Evolutionary conservation across 2,113 vertebrate species (phyloP), one percentile per base, ranked within the genome.

Genomic region (Empidonax traillii): DNA sequence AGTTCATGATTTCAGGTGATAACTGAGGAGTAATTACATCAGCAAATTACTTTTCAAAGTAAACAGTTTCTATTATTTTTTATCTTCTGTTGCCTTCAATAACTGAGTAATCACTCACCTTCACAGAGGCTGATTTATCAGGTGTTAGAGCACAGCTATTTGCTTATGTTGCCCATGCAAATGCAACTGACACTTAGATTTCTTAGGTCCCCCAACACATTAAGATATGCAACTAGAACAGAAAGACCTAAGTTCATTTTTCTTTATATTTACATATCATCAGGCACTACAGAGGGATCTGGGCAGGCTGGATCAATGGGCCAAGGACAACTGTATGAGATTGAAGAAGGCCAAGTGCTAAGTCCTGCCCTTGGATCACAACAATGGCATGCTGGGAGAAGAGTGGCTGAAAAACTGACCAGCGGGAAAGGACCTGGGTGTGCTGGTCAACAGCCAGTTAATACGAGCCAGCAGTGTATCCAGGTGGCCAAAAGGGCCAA

Each of bases 41-140:
- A 76, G 86, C 69, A 94, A 94, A 95, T 76, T 75, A 76, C 80
- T 93, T 96, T 95, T 58, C 76, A 89, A 85, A 82, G 69, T 77
- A 93, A 93, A 93, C 73, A 63, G 41, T 25, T 73, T 53, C 76
- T 68, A 55, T 85, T 85, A 22, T 95, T 90, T 87, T 92, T 93
- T 94, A 81, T 91, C 93, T 96, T 47, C 66, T 10, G 6, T 20
- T 76, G 72, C 20, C 71, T 88, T 83, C 56, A 79, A 52, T 77
- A 44, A 91, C 79, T 16, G 35, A 79, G 92, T 37, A 76, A 87
- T 80, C 41, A 53, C 47, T 88, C 88, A 67, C 24, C 6, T n/a
- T 55, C 41, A 16, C 2, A 0, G 27, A 31, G 41, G 63, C 58
- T 75, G 43, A 68, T 94, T 85, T 91, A 9, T 58, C 74, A 89